A percentile compares a stretch with the other conserved stretches of the same genome.
Evolutionary conservation across 1,140 invertebrate genomes (phyloP).

Genomic region (Battus philenor): DNA sequence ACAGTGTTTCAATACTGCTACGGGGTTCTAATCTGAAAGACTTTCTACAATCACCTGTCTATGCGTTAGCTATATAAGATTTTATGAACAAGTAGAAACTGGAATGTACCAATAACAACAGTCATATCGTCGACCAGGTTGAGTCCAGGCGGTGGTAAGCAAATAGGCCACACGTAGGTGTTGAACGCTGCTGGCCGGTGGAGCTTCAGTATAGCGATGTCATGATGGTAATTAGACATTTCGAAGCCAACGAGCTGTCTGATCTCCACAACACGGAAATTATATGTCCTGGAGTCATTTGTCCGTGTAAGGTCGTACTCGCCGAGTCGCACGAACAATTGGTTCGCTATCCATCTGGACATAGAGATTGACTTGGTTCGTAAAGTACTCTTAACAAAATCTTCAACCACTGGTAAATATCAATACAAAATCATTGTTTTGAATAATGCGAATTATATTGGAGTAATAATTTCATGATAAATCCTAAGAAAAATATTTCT

Average conservation of each 20-base stretch:
- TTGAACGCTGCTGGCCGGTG: constrained; percentile 82
- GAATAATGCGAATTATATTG: too few relatives aligned
- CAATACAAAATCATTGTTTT: too few relatives aligned
- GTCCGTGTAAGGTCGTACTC: constrained; percentile 84
- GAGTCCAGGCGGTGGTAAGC: constrained; percentile 82
- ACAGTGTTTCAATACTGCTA: too few relatives aligned
- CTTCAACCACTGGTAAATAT: too few relatives aligned
- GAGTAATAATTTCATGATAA: too few relatives aligned
- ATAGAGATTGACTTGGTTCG: too few relatives aligned
- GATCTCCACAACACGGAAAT: constrained; percentile 81
- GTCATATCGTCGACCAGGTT: constrained; percentile 80
- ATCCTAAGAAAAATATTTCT: too few relatives aligned
- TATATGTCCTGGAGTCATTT: constrained; percentile 80
- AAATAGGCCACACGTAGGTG: constrained; percentile 89
- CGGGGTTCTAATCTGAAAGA: too few relatives aligned
- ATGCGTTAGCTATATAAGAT: too few relatives aligned
- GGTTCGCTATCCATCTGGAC: constrained; percentile 77
- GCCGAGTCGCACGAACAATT: constrained; percentile 84
- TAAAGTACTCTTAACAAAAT: too few relatives aligned
- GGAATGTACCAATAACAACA: constrained; percentile 84
- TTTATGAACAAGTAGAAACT: too few relatives aligned
- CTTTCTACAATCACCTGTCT: too few relatives aligned
- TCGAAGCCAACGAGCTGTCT: constrained; percentile 81
- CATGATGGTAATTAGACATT: constrained; percentile 82
- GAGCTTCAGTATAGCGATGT: constrained; percentile 88